Percentiles rank a stretch among this genome's conserved stretches.
These are phyloP conservation scores for Chromoteleia sp. DNA, from an alignment of 2,888 invertebrate species.

Conservation along the genomic window DNA sequence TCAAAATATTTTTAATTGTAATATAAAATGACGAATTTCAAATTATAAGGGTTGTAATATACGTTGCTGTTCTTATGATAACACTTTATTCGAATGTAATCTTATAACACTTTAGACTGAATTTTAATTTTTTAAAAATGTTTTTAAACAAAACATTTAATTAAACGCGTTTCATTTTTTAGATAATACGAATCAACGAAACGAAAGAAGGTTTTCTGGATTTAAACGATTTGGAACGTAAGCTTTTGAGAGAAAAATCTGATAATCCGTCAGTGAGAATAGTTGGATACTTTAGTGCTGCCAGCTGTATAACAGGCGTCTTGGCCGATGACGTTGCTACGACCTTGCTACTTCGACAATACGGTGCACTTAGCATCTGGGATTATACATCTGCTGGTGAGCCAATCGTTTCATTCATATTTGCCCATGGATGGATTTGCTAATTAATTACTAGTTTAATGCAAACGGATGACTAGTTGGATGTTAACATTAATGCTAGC, in stretches of 20 bases:
- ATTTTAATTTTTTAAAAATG: too few species aligned
- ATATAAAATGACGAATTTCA: too few species aligned
- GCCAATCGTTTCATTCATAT: slow-evolving; percentile 25
- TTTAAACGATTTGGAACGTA: slow-evolving; percentile 90
- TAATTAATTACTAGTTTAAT: too few species aligned
- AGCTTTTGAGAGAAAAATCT: slow-evolving; percentile 88
- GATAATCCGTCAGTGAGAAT: slow-evolving; percentile 87
- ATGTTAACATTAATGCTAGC: too few species aligned
- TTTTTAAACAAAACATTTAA: background rate
- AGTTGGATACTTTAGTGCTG: slow-evolving; percentile 94
- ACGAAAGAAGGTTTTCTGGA: slow-evolving; percentile 92
- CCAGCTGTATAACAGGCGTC: slow-evolving; percentile 96
- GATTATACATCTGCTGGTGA: slow-evolving; percentile 93
- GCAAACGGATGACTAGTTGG: too few species aligned
- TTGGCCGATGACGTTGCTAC: slow-evolving; percentile 93
- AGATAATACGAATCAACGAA: slow-evolving; percentile 93
- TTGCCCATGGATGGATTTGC: background rate
- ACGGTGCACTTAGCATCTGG: slow-evolving; percentile 94
- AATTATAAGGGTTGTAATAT: too few species aligned
- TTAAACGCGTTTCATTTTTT: slow-evolving; percentile 65
- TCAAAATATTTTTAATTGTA: too few species aligned
- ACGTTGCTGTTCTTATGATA: too few species aligned
- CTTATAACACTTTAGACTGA: too few species aligned
- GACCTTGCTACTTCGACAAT: slow-evolving; percentile 91
- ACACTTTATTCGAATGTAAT: too few species aligned